These are phyloP conservation scores for Papilio polytes DNA, from an alignment of 1,140 invertebrate genomes.

Conservation along the genomic window DNA sequence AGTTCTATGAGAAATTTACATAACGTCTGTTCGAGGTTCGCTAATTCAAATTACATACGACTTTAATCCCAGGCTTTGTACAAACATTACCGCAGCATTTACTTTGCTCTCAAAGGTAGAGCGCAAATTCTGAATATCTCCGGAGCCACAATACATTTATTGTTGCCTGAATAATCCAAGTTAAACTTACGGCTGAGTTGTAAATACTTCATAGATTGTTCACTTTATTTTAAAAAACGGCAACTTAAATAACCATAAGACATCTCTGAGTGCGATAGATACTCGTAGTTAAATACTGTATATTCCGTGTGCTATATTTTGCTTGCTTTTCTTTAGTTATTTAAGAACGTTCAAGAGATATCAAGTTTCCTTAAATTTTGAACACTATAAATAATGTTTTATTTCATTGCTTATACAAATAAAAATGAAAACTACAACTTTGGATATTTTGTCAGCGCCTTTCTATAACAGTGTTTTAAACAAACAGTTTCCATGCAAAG, in stretches of 20 bases:
- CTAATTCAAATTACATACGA: slow-evolving; percentile 27
- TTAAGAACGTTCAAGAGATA: too few species aligned
- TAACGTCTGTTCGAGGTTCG: slow-evolving; percentile 1
- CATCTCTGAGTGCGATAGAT: too few species aligned
- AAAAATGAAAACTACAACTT: too few species aligned
- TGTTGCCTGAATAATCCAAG: background rate
- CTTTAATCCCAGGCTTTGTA: slow-evolving; percentile 18
- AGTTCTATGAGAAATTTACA: slow-evolving; percentile 26
- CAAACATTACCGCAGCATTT: slow-evolving; percentile 15
- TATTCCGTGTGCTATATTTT: too few species aligned
- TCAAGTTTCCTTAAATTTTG: too few species aligned
- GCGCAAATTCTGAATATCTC: background rate
- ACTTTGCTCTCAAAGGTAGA: background rate
- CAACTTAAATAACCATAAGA: too few species aligned
- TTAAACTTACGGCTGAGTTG: background rate
- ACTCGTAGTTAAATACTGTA: too few species aligned
- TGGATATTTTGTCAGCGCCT: too few species aligned
- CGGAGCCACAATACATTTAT: background rate
- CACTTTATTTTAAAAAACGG: too few species aligned
- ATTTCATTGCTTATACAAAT: too few species aligned
- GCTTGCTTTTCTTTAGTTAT: too few species aligned
- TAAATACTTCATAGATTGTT: background rate
- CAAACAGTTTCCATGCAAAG: background rate
- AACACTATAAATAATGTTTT: too few species aligned
- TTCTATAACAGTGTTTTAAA: background rate